Evolutionary conservation across 2,797 vertebrate genomes (phyloP).

Genomic region (Staurois parvus): DNA sequence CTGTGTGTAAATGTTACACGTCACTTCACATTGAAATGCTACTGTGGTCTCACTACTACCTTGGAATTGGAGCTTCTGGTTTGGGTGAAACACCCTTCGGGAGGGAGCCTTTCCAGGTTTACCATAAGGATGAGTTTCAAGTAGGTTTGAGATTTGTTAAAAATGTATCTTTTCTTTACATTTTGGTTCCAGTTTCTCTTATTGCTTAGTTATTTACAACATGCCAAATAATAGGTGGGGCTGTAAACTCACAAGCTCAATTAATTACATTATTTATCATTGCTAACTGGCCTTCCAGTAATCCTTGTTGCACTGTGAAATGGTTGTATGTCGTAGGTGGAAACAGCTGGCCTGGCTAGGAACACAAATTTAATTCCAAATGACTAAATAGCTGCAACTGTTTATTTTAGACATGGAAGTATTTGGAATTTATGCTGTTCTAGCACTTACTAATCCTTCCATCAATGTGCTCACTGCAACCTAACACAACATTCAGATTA

Average conservation of each 20-base stretch:
- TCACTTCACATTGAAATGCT: too few relatives aligned
- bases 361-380: not conserved
- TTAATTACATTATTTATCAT: not conserved
- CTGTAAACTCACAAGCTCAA: not conserved
- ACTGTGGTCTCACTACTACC: too few relatives aligned
- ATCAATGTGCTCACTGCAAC: not conserved
- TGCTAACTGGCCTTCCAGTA: not conserved
- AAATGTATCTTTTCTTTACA: not conserved
- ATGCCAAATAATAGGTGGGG: not conserved
- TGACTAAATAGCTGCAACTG: not conserved
- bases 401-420: not conserved
- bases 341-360: not conserved
- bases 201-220: not conserved
- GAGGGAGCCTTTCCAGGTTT: too few relatives aligned
- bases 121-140: too few relatives aligned
- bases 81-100: too few relatives aligned
- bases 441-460: too few relatives aligned
- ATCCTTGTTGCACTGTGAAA: not conserved
- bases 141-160: not conserved
- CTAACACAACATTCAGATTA: not conserved
- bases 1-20: too few relatives aligned
- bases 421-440: too few relatives aligned
- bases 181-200: too few relatives aligned
- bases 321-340: not conserved
- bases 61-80: too few relatives aligned